Evolutionary conservation across 1,140 invertebrate genomes (phyloP).

Genomic region (Meloidogyne exigua): DNA sequence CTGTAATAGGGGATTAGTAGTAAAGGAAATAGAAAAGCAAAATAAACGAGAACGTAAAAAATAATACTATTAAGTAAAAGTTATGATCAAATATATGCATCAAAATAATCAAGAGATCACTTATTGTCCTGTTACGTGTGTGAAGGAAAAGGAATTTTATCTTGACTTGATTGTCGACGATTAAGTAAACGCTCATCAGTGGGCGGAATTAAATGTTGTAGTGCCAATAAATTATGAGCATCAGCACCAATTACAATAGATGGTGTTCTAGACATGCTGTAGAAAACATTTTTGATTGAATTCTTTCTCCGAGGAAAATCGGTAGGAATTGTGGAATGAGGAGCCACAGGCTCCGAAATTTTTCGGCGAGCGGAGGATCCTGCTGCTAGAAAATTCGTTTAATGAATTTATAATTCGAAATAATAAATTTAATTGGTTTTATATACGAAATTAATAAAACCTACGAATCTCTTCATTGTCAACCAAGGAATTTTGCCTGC

Average conservation of each 20-base stretch:
- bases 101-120: not conserved
- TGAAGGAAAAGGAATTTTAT: not conserved
- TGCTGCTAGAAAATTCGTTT: not conserved
- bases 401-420: too few species aligned
- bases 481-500: conserved; percentile 1
- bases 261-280: conserved; percentile 12
- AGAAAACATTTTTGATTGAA: conserved; percentile 18
- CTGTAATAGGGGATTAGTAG: too few species aligned
- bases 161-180: conserved; percentile 13
- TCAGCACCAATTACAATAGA: conserved; percentile 28
- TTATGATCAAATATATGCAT: too few species aligned
- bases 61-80: too few species aligned
- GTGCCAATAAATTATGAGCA: conserved; percentile 10
- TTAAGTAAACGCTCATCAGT: conserved; percentile 22
- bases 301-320: not conserved
- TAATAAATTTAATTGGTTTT: too few species aligned
- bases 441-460: not conserved
- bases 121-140: not conserved
- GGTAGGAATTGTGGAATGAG: not conserved
- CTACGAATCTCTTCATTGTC: not conserved
- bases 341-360: conserved; percentile 17
- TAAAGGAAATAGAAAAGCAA: too few species aligned
- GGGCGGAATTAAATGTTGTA: conserved; percentile 21
- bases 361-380: not conserved
- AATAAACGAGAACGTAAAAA: too few species aligned